Percentiles rank a stretch among this genome's conserved stretches.
Evolutionary conservation across 92 coral and sea anemone species (phyloP).

Genomic region (Paramuricea clavata): DNA sequence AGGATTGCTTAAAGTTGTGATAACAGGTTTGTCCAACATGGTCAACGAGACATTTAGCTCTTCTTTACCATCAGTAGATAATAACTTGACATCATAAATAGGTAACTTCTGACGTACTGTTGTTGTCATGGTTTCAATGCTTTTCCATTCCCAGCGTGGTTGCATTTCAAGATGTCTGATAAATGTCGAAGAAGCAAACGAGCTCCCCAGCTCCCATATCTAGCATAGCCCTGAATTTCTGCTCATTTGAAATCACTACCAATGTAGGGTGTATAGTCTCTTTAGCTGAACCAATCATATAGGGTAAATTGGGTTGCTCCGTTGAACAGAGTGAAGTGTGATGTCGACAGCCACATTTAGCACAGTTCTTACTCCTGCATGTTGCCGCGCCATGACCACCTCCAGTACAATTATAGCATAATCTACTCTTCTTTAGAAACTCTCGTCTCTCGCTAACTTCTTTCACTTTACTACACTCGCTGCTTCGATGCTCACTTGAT

Average conservation of each 20-base stretch:
- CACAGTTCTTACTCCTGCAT: no score
- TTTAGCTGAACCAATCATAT: no score
- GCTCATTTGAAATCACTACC: slow-evolving; percentile 42
- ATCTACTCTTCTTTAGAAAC: slow-evolving; percentile 12
- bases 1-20: no score
- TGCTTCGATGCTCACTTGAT: no score
- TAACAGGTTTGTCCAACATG: neutral
- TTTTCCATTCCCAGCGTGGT: no score
- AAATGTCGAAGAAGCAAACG: slow-evolving; percentile 41
- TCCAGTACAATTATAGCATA: slow-evolving; percentile 29
- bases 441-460: slow-evolving; percentile 31
- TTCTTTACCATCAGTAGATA: neutral
- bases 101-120: slow-evolving; percentile 4
- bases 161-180: slow-evolving; percentile 13
- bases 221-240: slow-evolving; percentile 35
- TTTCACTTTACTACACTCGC: slow-evolving; percentile 11
- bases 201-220: slow-evolving; percentile 47
- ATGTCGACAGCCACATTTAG: no score
- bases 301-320: no score
- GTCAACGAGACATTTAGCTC: neutral
- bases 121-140: slow-evolving; percentile 39
- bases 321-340: no score
- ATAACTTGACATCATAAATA: neutral
- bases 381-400: slow-evolving; percentile 32
- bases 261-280: slow-evolving; percentile 2